Evolutionary conservation across 2,797 vertebrate species (phyloP).

Genomic region (Gymnopithys bicolor): DNA sequence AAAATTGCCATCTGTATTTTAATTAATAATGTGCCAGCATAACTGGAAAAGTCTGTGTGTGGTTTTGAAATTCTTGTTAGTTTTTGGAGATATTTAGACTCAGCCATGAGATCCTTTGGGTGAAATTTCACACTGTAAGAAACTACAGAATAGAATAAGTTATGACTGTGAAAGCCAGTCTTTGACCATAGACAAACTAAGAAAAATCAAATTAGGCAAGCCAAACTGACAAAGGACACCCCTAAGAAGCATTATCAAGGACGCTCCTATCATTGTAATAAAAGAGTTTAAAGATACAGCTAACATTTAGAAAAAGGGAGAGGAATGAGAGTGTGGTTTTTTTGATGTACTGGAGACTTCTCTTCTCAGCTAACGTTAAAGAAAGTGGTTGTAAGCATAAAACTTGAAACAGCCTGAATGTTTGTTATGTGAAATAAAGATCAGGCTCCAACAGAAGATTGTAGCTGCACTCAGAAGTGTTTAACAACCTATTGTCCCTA

Average conservation of each 20-base stretch:
- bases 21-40: not conserved
- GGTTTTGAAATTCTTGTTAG: not conserved
- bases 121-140: not conserved
- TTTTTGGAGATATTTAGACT: not conserved
- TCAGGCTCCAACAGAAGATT: not conserved
- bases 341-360: not conserved
- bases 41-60: not conserved
- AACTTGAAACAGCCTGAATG: not conserved
- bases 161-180: not conserved
- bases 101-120: not conserved
- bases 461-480: not conserved
- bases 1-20: not conserved
- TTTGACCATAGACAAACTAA: not conserved
- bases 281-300: not conserved
- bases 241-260: not conserved
- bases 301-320: not conserved
- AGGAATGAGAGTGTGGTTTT: not conserved
- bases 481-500: not conserved
- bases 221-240: not conserved
- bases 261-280: accelerated
- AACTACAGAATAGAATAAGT: not conserved
- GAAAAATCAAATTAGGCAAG: not conserved
- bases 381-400: not conserved
- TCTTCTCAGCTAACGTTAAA: not conserved
- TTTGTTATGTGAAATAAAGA: not conserved